Percentiles rank a stretch among this genome's conserved stretches.
Evolutionary conservation across 2,797 vertebrate species (phyloP).

Genomic region (Antennarius maculatus): DNA sequence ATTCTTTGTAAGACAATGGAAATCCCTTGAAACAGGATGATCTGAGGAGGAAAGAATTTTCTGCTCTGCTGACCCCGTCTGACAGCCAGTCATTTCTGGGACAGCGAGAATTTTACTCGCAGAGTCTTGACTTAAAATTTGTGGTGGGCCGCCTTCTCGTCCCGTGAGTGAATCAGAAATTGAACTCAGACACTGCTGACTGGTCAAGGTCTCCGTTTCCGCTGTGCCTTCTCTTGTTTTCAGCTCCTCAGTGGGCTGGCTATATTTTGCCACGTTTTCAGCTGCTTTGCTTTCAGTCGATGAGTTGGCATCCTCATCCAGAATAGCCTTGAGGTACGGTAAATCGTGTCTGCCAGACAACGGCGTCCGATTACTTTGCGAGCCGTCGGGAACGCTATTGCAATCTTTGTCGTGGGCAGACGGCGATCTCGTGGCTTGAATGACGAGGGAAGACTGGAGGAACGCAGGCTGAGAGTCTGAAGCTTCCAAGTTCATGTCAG

Average conservation of each 20-base stretch:
- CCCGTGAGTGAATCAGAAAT: slow-evolving; percentile 71
- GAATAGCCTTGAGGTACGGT: slow-evolving; percentile 87
- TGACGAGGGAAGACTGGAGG: slow-evolving; percentile 89
- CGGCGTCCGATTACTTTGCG: slow-evolving; percentile 80
- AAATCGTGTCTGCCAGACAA: slow-evolving; percentile 81
- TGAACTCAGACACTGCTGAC: slow-evolving; percentile 67
- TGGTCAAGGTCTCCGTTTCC: slow-evolving; percentile 69
- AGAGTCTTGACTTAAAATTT: slow-evolving; percentile 70
- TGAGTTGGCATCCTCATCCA: slow-evolving; percentile 89
- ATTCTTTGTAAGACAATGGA: slow-evolving; percentile 50
- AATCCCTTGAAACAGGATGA: slow-evolving; percentile 39
- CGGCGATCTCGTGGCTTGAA: slow-evolving; percentile 90
- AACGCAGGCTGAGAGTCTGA: slow-evolving; percentile 92
- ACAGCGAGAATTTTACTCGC: slow-evolving; percentile 65
- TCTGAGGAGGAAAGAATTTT: slow-evolving; percentile 73
- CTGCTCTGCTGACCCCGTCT: slow-evolving; percentile 70
- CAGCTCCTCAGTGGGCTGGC: slow-evolving; percentile 80
- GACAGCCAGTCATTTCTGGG: slow-evolving; percentile 58
- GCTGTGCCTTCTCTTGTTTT: slow-evolving; percentile 74
- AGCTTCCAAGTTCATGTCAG: slow-evolving; percentile 89
- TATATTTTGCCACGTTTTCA: slow-evolving; percentile 81
- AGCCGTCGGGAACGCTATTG: slow-evolving; percentile 84
- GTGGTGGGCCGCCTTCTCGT: slow-evolving; percentile 72
- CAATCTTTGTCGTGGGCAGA: slow-evolving; percentile 87
- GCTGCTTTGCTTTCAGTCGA: slow-evolving; percentile 80